Percentiles rank a stretch among this genome's conserved stretches.
phyloP scores from a whole-genome alignment of 2,113 vertebrate species.

The Caloenas nicobarica region DNA sequence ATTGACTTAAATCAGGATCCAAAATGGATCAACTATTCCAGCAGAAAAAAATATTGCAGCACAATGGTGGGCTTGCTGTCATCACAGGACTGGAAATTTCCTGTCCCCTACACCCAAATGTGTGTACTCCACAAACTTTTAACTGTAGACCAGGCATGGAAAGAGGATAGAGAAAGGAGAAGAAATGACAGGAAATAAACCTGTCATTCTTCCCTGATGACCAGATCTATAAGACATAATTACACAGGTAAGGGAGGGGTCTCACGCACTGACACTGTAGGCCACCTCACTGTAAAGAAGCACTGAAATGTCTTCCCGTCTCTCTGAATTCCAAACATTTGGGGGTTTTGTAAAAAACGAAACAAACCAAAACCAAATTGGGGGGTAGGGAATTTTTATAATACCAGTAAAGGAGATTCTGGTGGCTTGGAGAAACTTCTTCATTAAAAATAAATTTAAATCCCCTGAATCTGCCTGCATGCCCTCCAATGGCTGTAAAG shows the following conservation, averaged over 20 bases:
- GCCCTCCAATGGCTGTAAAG: conserved; percentile 39
- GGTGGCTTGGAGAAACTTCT: not conserved
- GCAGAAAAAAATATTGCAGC: not conserved
- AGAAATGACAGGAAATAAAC: not conserved
- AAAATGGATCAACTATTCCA: not conserved
- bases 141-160: not conserved
- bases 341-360: accelerated
- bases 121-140: not conserved
- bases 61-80: not conserved
- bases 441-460: conserved; percentile 13
- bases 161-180: not conserved
- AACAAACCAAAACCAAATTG: no score
- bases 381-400: not conserved
- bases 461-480: not conserved
- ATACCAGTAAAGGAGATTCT: not conserved
- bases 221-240: not conserved
- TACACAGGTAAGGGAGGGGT: not conserved
- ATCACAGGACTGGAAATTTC: not conserved
- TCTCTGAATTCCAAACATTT: not conserved
- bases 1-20: not conserved
- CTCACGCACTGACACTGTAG: not conserved
- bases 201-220: not conserved
- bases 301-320: not conserved
- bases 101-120: accelerated
- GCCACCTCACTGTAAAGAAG: not conserved